A percentile compares a stretch with the other conserved stretches of the same genome.
Conservation (phyloP, 2,113 vertebrate species). For the Centropus unirufus region DNA sequence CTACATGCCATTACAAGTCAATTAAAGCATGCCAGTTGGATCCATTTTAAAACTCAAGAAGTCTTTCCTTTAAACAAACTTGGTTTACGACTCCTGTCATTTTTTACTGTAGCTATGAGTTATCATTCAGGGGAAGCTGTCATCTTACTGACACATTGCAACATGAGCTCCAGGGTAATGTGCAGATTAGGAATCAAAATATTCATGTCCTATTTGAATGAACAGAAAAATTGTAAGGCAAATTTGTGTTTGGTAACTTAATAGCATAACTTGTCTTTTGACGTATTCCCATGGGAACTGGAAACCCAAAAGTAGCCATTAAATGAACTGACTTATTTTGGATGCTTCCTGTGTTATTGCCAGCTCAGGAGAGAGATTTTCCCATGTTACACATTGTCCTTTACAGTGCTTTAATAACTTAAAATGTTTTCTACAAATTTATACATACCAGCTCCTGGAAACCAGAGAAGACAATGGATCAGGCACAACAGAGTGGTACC, state of each 20-base stretch:
- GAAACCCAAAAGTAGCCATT: not conserved
- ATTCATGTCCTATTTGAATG: not conserved
- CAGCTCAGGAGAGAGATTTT: not conserved
- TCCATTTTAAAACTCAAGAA: not conserved
- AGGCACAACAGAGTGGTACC: not conserved
- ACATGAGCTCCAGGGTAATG: not conserved
- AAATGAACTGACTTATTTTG: not conserved
- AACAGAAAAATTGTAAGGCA: not conserved
- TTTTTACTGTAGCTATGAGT: not conserved
- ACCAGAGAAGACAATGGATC: not conserved
- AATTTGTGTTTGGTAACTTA: not conserved
- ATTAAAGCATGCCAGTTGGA: not conserved
- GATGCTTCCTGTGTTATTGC: not conserved
- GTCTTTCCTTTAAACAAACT: not conserved
- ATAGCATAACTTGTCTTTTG: not conserved
- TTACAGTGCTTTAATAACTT: not conserved
- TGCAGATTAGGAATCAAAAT: constrained; percentile 26
- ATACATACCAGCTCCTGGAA: not conserved
- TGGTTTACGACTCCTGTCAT: constrained; percentile 4
- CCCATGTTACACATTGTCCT: not conserved
- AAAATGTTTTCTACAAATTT: not conserved
- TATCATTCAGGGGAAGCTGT: constrained; percentile 19
- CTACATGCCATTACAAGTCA: not conserved
- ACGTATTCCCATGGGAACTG: not conserved
- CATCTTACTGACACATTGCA: not conserved